These are phyloP conservation scores for Clupea harengus DNA, from an alignment of 2,113 vertebrate species.

Conservation along the genomic window DNA sequence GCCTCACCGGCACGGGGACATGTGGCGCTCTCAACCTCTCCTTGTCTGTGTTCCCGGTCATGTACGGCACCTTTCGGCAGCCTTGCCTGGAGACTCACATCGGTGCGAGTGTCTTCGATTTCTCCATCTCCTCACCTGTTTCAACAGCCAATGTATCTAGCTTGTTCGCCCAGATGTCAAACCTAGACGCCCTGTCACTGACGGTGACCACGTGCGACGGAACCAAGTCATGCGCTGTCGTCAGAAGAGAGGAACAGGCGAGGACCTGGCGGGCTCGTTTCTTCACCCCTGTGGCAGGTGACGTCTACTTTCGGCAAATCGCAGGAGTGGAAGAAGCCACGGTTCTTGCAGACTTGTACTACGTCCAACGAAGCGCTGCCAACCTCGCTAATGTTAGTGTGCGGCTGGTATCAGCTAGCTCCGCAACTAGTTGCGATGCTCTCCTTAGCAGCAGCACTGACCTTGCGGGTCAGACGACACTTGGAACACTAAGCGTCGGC, in stretches of 20 bases:
- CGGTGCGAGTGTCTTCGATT: slow-evolving; percentile 58
- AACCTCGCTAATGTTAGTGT: slow-evolving; percentile 44
- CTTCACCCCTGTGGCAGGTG: slow-evolving; percentile 60
- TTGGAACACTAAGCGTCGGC: slow-evolving; percentile 64
- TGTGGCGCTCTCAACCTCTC: slow-evolving; percentile 60
- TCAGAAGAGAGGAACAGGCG: slow-evolving; percentile 47
- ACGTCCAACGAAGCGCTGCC: slow-evolving; percentile 48
- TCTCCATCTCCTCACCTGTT: slow-evolving; percentile 31
- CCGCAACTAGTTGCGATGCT: slow-evolving; percentile 48
- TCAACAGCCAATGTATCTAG: slow-evolving; percentile 38
- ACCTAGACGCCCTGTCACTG: slow-evolving; percentile 68
- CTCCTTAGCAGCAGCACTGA: slow-evolving; percentile 47
- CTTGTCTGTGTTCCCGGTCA: slow-evolving; percentile 70
- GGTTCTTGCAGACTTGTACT: slow-evolving; percentile 64
- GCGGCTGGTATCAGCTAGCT: slow-evolving; percentile 45
- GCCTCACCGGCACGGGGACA: slow-evolving; percentile 55
- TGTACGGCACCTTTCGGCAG: slow-evolving; percentile 65
- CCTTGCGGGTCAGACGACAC: slow-evolving; percentile 33
- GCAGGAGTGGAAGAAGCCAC: slow-evolving; percentile 22
- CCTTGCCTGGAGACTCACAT: slow-evolving; percentile 66
- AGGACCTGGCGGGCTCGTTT: slow-evolving; percentile 68
- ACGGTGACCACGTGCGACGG: slow-evolving; percentile 63
- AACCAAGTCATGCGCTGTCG: slow-evolving; percentile 60
- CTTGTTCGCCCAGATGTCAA: slow-evolving; percentile 48
- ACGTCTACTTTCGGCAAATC: slow-evolving; percentile 67